Base-by-base conservation (phyloP, 2,113 vertebrate species). In the Nothoprocta pentlandii region DNA sequence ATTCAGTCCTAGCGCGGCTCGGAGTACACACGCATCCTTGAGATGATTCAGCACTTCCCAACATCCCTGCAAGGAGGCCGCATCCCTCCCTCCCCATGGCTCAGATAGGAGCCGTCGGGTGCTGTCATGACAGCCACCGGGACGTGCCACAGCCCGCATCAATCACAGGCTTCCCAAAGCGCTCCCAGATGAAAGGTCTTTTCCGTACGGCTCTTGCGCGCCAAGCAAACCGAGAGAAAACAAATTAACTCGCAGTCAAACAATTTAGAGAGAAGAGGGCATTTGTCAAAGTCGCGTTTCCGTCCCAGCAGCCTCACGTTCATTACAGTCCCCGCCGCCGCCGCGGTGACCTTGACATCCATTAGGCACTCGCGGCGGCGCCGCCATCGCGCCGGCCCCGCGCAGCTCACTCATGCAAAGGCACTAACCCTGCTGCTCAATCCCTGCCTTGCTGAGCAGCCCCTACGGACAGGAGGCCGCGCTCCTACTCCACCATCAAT, bases 391-490 rank as follows among this genome's bases (percentile, higher is more conserved):
- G 92, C 91, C 23, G 67, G 61, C 86, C 90, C 86, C 88, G 85
- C 90, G 75, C 73, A 71, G 67, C 79, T 92, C 94, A 95, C 2
- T 77, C 80, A 94, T 9, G 84, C 90, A 94, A 94, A 87, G 34
- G 74, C 58, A 94, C 0, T 1, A 7, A 44, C 58, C 63, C 95
- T 77, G 51, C 47, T 91, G 79, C 79, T 82, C 69, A 28, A 61
- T 1, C 64, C 51, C 3, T 67, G 73, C 77, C 93, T 36, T 70
- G 46, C 28, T 86, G 59, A 62, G 61, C 0, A 71, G 44, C 42
- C 68, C 79, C 84, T 39, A 92, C 21, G 78, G 16, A 56, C 1
- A 85, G 44, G 4, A 32, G n/a, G 16, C 58, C 64, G 22, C 25
- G 54, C 5, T 53, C 51, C 62, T 13, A 25, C 25, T 20, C 42